Evolutionary conservation across 2,888 invertebrate genomes (phyloP).

Genomic region (Biston betularia): DNA sequence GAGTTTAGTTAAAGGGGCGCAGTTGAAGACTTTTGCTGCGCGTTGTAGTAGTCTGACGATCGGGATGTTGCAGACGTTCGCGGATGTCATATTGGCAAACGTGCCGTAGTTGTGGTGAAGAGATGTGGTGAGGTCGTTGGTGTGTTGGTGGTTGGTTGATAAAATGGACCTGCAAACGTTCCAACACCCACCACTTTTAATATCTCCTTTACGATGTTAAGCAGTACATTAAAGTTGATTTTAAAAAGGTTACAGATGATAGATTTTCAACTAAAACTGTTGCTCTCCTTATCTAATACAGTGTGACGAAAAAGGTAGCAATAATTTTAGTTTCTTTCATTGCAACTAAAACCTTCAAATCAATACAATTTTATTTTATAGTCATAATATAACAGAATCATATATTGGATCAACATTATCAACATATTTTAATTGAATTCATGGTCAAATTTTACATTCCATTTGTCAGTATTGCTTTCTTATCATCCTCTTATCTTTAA

Average conservation of each 20-base stretch:
- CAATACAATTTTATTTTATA: background rate
- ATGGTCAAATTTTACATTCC: background rate
- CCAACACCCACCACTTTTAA: slow-evolving; percentile 86
- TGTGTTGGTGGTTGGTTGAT: slow-evolving; percentile 86
- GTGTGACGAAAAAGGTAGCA: background rate
- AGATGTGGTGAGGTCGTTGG: slow-evolving; percentile 85
- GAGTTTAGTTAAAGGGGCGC: slow-evolving; percentile 71
- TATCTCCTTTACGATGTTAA: slow-evolving; percentile 60
- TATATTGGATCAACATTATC: slow-evolving; percentile 37
- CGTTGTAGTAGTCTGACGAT: slow-evolving; percentile 78
- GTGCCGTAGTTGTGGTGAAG: slow-evolving; percentile 84
- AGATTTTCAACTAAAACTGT: slow-evolving; percentile 3
- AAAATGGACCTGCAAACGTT: slow-evolving; percentile 87
- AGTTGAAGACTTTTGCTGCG: slow-evolving; percentile 77
- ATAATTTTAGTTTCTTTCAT: slow-evolving; percentile 1
- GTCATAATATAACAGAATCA: slow-evolving; percentile 22
- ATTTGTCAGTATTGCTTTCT: background rate
- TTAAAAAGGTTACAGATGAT: background rate
- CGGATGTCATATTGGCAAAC: slow-evolving; percentile 79
- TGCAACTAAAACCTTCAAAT: slow-evolving; percentile 9
- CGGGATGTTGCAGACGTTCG: slow-evolving; percentile 77
- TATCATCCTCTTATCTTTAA: slow-evolving; percentile 5
- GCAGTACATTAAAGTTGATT: slow-evolving; percentile 8
- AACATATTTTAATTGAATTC: background rate
- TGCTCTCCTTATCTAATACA: background rate